phyloP scores from a whole-genome alignment of 2,113 vertebrate species.

The Psammodynastes pulverulentus region DNA sequence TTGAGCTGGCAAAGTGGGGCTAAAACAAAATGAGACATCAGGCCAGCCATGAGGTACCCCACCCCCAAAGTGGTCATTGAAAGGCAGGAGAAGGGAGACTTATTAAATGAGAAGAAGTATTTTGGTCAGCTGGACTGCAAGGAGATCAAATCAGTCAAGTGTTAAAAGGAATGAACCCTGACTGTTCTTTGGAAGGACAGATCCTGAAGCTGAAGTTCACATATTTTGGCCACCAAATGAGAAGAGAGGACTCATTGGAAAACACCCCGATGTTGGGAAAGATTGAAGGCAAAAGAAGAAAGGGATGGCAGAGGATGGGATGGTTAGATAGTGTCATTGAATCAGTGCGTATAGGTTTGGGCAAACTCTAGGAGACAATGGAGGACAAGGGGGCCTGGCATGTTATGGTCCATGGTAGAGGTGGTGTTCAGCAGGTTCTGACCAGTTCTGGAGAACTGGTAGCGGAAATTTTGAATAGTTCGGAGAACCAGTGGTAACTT shows the following conservation, averaged over 20 bases:
- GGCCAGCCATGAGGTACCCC: neutral
- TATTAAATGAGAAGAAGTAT: neutral
- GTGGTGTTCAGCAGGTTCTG: too few relatives aligned
- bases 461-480: too few relatives aligned
- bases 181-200: neutral
- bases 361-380: neutral
- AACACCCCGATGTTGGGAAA: neutral
- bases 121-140: neutral
- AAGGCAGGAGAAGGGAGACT: neutral
- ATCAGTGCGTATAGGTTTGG: neutral
- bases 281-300: neutral
- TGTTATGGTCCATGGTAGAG: neutral
- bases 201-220: neutral
- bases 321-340: neutral
- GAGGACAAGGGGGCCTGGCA: neutral
- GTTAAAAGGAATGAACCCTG: neutral
- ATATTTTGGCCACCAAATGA: neutral
- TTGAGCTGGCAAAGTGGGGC: neutral
- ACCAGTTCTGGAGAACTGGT: too few relatives aligned
- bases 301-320: neutral
- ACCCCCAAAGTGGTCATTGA: neutral
- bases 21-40: neutral
- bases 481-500: too few relatives aligned
- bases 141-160: neutral
- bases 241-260: neutral